Percentiles rank a stretch among this genome's conserved stretches.
Evolutionary conservation across 2,113 vertebrate species (phyloP).

Genomic region (Eretmochelys imbricata): DNA sequence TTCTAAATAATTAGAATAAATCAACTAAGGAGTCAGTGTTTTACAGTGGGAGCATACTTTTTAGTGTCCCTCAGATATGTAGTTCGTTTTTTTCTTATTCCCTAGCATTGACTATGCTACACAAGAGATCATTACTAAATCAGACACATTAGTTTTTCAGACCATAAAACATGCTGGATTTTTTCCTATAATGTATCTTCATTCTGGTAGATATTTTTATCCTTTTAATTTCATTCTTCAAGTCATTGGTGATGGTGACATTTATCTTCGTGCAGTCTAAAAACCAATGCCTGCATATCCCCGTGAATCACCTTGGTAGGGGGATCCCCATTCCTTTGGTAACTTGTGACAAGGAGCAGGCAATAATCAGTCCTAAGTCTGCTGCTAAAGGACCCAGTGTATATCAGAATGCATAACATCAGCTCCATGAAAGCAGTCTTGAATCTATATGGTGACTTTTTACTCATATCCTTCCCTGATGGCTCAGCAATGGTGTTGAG

Average conservation of each 20-base stretch:
- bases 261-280: not conserved
- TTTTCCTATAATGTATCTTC: not conserved
- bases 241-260: not conserved
- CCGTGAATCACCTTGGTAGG: not conserved
- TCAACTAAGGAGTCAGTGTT: not conserved
- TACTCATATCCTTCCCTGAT: not conserved
- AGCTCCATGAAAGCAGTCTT: not conserved
- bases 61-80: not conserved
- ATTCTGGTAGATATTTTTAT: not conserved
- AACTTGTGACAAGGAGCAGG: fast-evolving
- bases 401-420: not conserved
- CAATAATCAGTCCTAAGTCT: not conserved
- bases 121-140: not conserved
- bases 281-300: not conserved
- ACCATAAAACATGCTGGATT: not conserved
- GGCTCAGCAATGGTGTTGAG: not conserved
- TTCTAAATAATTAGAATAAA: not conserved
- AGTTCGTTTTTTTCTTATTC: not conserved
- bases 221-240: not conserved
- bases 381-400: not conserved
- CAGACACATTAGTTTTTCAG: not conserved
- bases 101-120: not conserved
- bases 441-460: not conserved
- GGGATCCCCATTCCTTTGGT: not conserved
- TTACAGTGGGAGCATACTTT: not conserved